Evolutionary conservation across 2,888 invertebrate genomes (phyloP), one percentile per base, ranked within the genome.

Genomic region (Tenthredo amoena): DNA sequence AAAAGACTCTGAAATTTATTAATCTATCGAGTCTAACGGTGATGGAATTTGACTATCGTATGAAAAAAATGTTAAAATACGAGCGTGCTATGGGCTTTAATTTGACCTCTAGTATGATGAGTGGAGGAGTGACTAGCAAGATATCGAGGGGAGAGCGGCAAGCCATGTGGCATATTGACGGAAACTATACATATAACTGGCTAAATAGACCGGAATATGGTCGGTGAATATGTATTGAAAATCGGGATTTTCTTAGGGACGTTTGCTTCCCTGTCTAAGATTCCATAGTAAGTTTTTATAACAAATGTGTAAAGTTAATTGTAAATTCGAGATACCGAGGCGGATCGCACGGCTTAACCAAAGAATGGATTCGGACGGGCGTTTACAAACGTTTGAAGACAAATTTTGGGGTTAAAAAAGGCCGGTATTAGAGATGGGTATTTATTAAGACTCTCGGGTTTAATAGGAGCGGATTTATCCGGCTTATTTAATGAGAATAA

Each of bases 111-210:
- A 86, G 65, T 68, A 31, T 74, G 50, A 55, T 26, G 77, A 74
- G 74, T 34, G 68, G 68, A 68, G 68, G 68, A 81, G 82, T 86
- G 85, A 86, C 85, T 85, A 83, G 84, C 82, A 43, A 85, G 40
- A 58, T 50, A 40, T 43, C 72, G 72, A 72, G 34, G 62, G 71
- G 85, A 86, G 85, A 86, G 85, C 86, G 87, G 87, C 72, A 40
- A 74, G 72, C 89, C 89, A 89, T 90, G 88, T 90, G 89, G 89
- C 88, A 88, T 68, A 87, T 86, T 87, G 87, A 84, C 87, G 87
- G 86, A 86, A 79, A 86, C 55, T 55, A 55, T 55, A 2, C 55
- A 55, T 85, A 84, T 87, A 86, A 50, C 43, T 76, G 62, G 40
- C 9, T 62, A 15, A 62, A 40, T 34, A 81, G 21, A 21, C 21